These are phyloP conservation scores for Drosophila kepulauana DNA, from an alignment of 1,140 invertebrate species.

Conservation along the genomic window DNA sequence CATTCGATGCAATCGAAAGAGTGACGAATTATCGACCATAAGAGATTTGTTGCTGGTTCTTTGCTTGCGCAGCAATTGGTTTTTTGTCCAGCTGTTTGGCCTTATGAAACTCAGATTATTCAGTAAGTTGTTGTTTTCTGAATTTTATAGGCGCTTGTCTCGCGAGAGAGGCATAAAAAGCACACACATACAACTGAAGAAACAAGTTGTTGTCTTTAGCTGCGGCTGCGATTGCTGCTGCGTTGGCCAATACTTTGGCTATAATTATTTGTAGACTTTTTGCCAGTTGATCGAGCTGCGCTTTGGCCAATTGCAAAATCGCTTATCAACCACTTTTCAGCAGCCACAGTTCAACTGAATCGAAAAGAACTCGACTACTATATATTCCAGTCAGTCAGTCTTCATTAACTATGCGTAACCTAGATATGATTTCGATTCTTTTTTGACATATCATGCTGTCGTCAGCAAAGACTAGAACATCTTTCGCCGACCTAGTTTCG, in stretches of 20 bases:
- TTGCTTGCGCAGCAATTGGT: neutral
- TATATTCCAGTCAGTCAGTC: neutral
- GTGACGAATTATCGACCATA: neutral
- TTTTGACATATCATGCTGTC: slow-evolving; percentile 26
- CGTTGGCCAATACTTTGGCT: slow-evolving; percentile 46
- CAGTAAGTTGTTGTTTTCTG: slow-evolving; percentile 5
- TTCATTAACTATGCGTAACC: slow-evolving; percentile 20
- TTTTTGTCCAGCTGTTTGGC: slow-evolving; percentile 24
- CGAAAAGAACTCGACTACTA: slow-evolving; percentile 5
- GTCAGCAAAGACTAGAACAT: slow-evolving; percentile 9
- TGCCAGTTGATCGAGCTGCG: slow-evolving; percentile 37
- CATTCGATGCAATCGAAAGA: neutral
- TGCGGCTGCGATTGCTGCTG: neutral
- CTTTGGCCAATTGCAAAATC: slow-evolving; percentile 46
- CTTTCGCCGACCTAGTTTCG: slow-evolving; percentile 28
- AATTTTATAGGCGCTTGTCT: slow-evolving; percentile 38
- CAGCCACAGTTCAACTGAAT: slow-evolving; percentile 1
- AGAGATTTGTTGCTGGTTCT: neutral
- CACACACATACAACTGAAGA: neutral
- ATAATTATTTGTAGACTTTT: slow-evolving; percentile 56
- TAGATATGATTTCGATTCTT: slow-evolving; percentile 4
- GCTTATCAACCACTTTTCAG: slow-evolving; percentile 35
- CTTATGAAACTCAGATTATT: slow-evolving; percentile 26
- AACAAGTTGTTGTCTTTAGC: slow-evolving; percentile 32
- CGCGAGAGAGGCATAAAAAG: slow-evolving; percentile 35